Percentiles rank a stretch among this genome's conserved stretches.
Conservation (phyloP, 2,888 invertebrate species). For the Pristionchus maxplancki region DNA sequence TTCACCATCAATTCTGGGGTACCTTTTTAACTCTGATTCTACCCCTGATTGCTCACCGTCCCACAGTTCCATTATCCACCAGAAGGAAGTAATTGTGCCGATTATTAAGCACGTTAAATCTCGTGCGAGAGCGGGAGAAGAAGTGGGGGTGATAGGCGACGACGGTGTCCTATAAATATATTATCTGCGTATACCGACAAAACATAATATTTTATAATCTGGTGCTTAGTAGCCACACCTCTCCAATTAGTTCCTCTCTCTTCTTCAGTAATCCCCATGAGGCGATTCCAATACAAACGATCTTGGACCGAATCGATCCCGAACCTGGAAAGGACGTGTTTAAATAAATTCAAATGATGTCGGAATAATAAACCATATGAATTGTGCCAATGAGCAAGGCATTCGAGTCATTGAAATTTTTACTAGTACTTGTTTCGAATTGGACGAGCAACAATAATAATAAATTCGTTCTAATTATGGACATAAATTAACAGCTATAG, state of each 20-base stretch:
- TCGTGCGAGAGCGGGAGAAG: conserved; percentile 63
- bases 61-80: conserved; percentile 98
- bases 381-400: too few species aligned
- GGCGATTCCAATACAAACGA: conserved; percentile 96
- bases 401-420: too few species aligned
- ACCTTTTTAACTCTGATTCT: too few species aligned
- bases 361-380: too few species aligned
- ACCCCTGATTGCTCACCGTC: conserved; percentile 78
- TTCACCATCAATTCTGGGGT: too few species aligned
- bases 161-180: conserved; percentile 62
- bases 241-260: conserved; percentile 70
- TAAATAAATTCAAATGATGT: too few species aligned
- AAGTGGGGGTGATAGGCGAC: conserved; percentile 71
- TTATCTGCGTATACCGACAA: too few species aligned
- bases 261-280: conserved; percentile 93
- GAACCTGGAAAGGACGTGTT: conserved; percentile 53
- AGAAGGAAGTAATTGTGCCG: conserved; percentile 96
- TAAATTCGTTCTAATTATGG: too few species aligned
- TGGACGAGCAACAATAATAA: too few species aligned
- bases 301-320: conserved; percentile 72
- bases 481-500: too few species aligned
- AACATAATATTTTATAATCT: too few species aligned
- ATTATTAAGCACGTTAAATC: conserved; percentile 85
- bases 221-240: conserved; percentile 45
- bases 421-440: too few species aligned